Conservation (phyloP, 2,888 invertebrate genomes). For the Eledona agricola region DNA sequence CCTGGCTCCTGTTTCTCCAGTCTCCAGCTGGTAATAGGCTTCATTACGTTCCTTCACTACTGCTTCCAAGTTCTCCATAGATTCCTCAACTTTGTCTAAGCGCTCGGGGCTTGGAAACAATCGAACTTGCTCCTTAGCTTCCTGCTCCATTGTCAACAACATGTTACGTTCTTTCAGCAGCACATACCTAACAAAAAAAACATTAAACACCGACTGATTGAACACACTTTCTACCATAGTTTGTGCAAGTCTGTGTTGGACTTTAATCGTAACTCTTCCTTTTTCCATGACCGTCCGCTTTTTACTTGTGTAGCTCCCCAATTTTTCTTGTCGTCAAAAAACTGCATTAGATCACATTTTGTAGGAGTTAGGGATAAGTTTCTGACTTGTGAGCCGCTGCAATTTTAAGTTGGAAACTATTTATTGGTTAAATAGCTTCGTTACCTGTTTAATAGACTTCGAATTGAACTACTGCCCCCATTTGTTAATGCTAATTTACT, state of each 20-base stretch:
- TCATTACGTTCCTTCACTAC: slow-evolving; percentile 92
- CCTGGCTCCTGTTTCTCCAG: slow-evolving; percentile 84
- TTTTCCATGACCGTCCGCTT: slow-evolving; percentile 86
- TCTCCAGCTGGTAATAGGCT: slow-evolving; percentile 90
- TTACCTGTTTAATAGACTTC: slow-evolving; percentile 8
- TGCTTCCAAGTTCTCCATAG: slow-evolving; percentile 91
- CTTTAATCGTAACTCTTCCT: slow-evolving; percentile 92
- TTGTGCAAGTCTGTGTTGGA: slow-evolving; percentile 96
- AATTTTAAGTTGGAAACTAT: slow-evolving; percentile 16
- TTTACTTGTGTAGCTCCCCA: slow-evolving; percentile 81
- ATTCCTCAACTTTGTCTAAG: slow-evolving; percentile 91
- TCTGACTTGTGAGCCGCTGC: slow-evolving; percentile 18
- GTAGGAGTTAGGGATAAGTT: slow-evolving; percentile 59
- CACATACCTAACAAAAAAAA: slow-evolving; percentile 70
- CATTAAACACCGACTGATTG: slow-evolving; percentile 1
- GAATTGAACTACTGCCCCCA: not conserved
- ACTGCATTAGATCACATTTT: slow-evolving; percentile 77
- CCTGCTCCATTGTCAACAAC: slow-evolving; percentile 95
- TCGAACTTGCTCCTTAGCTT: slow-evolving; percentile 71
- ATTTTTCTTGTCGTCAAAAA: slow-evolving; percentile 87
- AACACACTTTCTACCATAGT: slow-evolving; percentile 77
- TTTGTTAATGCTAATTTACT: slow-evolving; percentile 8
- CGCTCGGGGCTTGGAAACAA: slow-evolving; percentile 92
- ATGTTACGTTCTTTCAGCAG: slow-evolving; percentile 96
- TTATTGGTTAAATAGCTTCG: not conserved